A percentile compares a stretch with the other conserved stretches of the same genome.
Conservation (phyloP, 2,797 vertebrate species). For the Platalea minor region DNA sequence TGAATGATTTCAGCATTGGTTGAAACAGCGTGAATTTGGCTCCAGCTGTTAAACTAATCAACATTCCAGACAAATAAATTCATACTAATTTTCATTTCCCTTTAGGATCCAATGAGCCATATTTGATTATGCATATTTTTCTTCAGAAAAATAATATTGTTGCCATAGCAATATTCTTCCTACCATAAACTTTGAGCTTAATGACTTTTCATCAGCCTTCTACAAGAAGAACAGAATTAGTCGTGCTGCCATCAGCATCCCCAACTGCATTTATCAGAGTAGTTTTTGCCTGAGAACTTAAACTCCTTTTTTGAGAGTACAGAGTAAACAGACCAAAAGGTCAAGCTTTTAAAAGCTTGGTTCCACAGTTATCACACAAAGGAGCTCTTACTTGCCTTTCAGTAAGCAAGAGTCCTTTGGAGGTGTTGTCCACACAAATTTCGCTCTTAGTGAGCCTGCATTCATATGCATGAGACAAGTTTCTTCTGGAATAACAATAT, state of each 20-base stretch:
- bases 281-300: not conserved
- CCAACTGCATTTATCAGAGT: conserved; percentile 5
- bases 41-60: conserved; percentile 53
- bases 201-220: conserved; percentile 46
- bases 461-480: not conserved
- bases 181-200: conserved; percentile 56
- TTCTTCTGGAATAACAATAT: not conserved
- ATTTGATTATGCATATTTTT: conserved; percentile 57
- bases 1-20: not conserved
- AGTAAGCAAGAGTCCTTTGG: conserved; percentile 19
- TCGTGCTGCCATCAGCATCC: not conserved
- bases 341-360: conserved; percentile 3
- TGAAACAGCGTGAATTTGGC: not conserved
- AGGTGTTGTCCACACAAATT: not conserved
- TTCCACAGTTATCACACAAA: conserved; percentile 4
- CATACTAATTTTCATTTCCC: conserved; percentile 56
- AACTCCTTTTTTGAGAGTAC: not conserved
- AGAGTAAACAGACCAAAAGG: conserved; percentile 4
- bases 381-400: conserved; percentile 14
- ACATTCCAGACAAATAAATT: conserved; percentile 60
- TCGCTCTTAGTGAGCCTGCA: not conserved
- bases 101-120: conserved; percentile 46
- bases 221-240: conserved; percentile 32
- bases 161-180: conserved; percentile 43
- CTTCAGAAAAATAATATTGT: conserved; percentile 59